Base-by-base conservation (phyloP, 2,797 vertebrate species). In the Danio jaintianensis region DNA sequence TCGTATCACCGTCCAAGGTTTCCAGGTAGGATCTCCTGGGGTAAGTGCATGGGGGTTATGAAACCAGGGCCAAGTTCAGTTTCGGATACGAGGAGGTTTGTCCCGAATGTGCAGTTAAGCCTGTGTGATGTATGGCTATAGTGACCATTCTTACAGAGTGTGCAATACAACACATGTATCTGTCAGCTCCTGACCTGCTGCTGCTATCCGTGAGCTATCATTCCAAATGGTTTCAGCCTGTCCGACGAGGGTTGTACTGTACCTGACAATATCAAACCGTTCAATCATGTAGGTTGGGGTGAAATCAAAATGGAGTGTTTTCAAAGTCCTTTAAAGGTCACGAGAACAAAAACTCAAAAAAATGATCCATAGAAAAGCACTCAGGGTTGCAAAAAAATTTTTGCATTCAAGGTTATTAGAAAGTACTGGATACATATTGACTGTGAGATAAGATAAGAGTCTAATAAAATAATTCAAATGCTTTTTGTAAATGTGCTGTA, bases 1-100 rank as follows among this genome's bases (percentile, higher is more conserved):
- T 84, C 93, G 96, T 88, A 99, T 99, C 90, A 90, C 93, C 72
- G 96, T 99, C 80, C 95, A 97, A 72, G 97, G 96, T 72, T 99
- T 99, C 91, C 97, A 98, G 97, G 97, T 99, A 94, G 87, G 92
- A 91, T 88, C 88, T 73, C 82, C 84, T 38, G 91, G 88, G 91
- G 88, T 92, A 91, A 92, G 90, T 91, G 90, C 85, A 90, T 88
- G 85, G 86, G 89, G 84, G 63, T 48, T 75, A 48, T 63, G 40
- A 85, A 89, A 86, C 79, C 81, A 73, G 69, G 81, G 55, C 45
- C 15, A 59, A 15, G 62, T 84, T 83, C 70, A 82, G 64, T 82
- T 18, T 72, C 13, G 74, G 83, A 87, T 85, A 64, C 4, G 74
- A 75, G 86, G 83, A 82, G 77, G 22, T 66, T 74, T 47, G 78